Base-by-base conservation (phyloP, 2,888 invertebrate genomes). In the Drosophila koepferae region DNA sequence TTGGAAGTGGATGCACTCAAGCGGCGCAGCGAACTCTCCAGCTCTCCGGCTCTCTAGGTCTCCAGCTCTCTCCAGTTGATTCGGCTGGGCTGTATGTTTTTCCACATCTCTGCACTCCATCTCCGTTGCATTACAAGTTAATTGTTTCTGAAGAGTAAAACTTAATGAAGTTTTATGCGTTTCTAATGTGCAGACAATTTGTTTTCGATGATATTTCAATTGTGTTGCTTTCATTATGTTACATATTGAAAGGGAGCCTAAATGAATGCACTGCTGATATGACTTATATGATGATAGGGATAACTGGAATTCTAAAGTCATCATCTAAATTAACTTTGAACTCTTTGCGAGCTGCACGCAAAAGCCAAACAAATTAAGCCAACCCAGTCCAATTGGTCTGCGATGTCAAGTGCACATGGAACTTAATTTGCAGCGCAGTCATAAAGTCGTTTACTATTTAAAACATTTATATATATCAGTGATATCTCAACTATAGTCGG, bases 101-200 rank as follows among this genome's bases (percentile, higher is more conserved):
- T 31, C 63, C 14, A 14, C 79, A 76, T 84, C 76, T 81, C n/a
- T 68, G 49, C 70, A 44, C 61, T 66, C 67, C 65, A 68, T 81
- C 82, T 82, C 78, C 53, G 44, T 56, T 49, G 62, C 46, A 64
- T 62, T 60, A 62, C 74, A 74, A 86, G 81, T 81, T 86, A 83
- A 83, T 83, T 86, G 80, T 84, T 81, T n/a, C 20, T 43, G 34
- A 44, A 41, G 61, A 48, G 36, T 46, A 71, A 76, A 75, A 59
- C 79, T 76, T 86, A 88, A 86, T 84, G 82, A 88, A 86, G 78
- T 84, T 88, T 86, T 88, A 86, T 86, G 88, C 72, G 72, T 86
- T 88, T 86, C 80, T 83, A 86, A 88, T 88, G 83, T 72, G 61
- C 72, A 63, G 60, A 67, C 86, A 86, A 86, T 86, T 86, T 80